Conservation (phyloP, 2,113 vertebrate species). For the Phylloscopus whistleri region DNA sequence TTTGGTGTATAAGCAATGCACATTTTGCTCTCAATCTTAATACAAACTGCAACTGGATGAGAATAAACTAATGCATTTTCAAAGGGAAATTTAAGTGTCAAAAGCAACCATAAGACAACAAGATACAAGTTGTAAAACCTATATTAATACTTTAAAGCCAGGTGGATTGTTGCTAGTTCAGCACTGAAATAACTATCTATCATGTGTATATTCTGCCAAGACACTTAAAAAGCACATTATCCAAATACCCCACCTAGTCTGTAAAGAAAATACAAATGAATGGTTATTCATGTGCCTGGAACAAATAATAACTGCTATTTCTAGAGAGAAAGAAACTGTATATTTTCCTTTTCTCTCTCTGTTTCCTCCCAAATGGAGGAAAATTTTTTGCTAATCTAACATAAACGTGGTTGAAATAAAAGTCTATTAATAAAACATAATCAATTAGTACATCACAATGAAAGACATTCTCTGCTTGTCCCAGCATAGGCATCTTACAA, state of each 20-base stretch:
- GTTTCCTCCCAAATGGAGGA: background rate
- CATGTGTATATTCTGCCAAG: background rate
- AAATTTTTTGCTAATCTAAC: background rate
- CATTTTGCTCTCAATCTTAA: background rate
- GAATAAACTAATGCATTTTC: background rate
- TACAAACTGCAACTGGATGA: background rate
- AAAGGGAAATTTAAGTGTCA: background rate
- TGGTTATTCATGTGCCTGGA: background rate
- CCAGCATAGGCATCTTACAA: background rate
- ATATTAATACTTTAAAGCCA: background rate
- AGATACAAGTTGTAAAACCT: background rate
- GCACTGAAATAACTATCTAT: background rate
- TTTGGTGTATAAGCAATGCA: background rate
- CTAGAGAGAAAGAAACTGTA: background rate
- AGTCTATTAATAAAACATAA: background rate
- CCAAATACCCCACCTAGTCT: background rate
- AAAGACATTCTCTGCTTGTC: background rate
- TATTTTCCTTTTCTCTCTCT: background rate
- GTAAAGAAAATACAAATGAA: background rate
- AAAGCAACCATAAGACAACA: background rate
- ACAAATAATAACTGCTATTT: conserved; percentile 1
- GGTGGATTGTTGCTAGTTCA: background rate
- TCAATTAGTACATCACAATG: background rate
- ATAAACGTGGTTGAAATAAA: background rate
- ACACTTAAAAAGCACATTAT: background rate